Evolutionary conservation across 2,113 vertebrate species (phyloP), one percentile per base, ranked within the genome.

Genomic region (Bagarius yarrelli): DNA sequence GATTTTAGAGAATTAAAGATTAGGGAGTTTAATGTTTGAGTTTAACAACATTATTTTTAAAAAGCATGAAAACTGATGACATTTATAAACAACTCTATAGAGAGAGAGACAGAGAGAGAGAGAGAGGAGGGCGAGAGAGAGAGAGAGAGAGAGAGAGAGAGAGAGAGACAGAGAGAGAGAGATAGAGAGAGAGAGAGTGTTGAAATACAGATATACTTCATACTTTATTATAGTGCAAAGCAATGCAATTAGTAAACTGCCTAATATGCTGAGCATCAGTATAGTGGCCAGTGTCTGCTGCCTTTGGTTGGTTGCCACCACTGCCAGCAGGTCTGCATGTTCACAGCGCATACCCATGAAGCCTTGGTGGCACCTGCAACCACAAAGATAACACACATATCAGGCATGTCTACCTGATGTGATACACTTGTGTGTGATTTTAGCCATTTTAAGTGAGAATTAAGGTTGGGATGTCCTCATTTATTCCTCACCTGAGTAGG

Each of bases 251-350:
- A 95, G 87, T 1, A 90, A 94, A 36, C 94, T 94, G 21, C 93
- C 94, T 61, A 98, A 91, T 61, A 98, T 90, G 15, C 94, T 94
- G 84, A 98, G 91, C 86, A 96, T 95, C 81, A 97, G 92, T 87
- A 96, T 86, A 11, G 95, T 95, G 0, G 96, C 95, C 64, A 96
- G 93, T 0, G 95, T 96, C 76, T 98, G 95, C 56, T 95, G 94
- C 86, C 94, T 95, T 91, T 99, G 95, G 84, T 93, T 97, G 77
- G 95, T 95, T 0, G 97, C 96, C 32, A 99, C 97, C 32, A 99
- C 96, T 0, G 97, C 97, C 18, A 99, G 93, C 55, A 99, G 95
- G 88, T 99, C 97, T 0, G 96, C 96, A 6, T 97, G 95, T 78
- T 98, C 96, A 73, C 97, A 99, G 27, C 96, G 95, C 0, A 93